These are phyloP conservation scores for Sinotaia quadrata DNA, from an alignment of 2,888 invertebrate species.

Conservation along the genomic window DNA sequence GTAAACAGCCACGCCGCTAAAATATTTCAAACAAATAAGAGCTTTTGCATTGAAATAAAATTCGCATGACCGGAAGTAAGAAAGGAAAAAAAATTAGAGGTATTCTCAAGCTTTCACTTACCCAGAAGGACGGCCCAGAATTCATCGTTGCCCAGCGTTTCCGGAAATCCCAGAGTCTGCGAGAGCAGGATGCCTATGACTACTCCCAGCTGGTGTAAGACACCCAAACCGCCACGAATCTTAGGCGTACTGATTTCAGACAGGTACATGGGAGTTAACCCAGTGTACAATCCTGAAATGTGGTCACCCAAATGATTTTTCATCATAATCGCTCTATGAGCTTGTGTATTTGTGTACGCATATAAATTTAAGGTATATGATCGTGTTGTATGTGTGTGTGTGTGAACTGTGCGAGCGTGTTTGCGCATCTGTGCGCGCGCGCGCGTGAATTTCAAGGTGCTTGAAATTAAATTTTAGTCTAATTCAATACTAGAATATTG, in stretches of 20 bases:
- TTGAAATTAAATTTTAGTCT: no score
- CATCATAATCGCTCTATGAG: no score
- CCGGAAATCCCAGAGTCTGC: slow-evolving; percentile 95
- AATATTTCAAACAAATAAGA: neutral
- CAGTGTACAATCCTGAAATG: slow-evolving; percentile 91
- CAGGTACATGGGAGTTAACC: slow-evolving; percentile 98
- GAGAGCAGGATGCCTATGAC: slow-evolving; percentile 94
- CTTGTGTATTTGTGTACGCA: no score
- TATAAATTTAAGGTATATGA: no score
- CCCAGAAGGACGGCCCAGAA: slow-evolving; percentile 95
- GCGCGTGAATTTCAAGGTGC: no score
- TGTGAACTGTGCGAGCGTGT: no score
- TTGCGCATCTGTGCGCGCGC: no score
- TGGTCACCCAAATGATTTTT: no score
- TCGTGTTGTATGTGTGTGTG: no score
- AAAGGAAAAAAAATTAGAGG: neutral
- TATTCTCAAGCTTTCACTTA: slow-evolving; percentile 66
- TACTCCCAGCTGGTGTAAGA: slow-evolving; percentile 96
- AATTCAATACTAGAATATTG: no score
- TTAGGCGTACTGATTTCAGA: slow-evolving; percentile 97
- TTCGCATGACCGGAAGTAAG: neutral
- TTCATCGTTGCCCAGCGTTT: slow-evolving; percentile 93
- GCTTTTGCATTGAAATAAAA: neutral
- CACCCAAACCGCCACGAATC: slow-evolving; percentile 86
- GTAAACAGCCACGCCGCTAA: neutral